These are phyloP conservation scores for Halcyon senegalensis DNA, from an alignment of 2,113 vertebrate species.

Conservation along the genomic window DNA sequence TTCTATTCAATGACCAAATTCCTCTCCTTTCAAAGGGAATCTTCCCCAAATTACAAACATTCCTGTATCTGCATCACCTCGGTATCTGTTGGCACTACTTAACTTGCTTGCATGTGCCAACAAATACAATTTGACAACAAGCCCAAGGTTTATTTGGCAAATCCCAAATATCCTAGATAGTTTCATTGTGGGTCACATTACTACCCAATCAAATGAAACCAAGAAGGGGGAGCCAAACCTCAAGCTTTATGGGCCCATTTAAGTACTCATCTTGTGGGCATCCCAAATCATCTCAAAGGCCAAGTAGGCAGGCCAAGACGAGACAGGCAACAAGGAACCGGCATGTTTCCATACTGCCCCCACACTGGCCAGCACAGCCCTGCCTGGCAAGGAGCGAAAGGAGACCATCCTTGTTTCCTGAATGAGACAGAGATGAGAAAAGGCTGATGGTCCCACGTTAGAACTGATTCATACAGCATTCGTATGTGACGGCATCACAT, in stretches of 20 bases:
- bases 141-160: constrained; percentile 33
- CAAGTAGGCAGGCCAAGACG: not conserved
- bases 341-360: not conserved
- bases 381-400: not conserved
- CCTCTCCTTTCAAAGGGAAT: not conserved
- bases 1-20: not conserved
- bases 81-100: not conserved
- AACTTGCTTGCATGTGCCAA: not conserved
- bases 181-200: constrained; percentile 16
- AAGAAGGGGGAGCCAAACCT: constrained; percentile 52
- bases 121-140: constrained; percentile 28
- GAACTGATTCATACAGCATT: not conserved
- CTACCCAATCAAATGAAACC: not conserved
- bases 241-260: constrained; percentile 14
- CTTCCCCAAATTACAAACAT: not conserved
- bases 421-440: not conserved
- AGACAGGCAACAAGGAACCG: not conserved
- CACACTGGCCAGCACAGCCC: not conserved
- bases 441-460: not conserved
- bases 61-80: not conserved
- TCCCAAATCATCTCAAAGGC: not conserved
- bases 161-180: not conserved
- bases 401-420: not conserved
- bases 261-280: constrained; percentile 7
- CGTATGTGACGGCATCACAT: not conserved